Conservation (phyloP, 1,140 invertebrate genomes). For the Pollicipes pollicipes region DNA sequence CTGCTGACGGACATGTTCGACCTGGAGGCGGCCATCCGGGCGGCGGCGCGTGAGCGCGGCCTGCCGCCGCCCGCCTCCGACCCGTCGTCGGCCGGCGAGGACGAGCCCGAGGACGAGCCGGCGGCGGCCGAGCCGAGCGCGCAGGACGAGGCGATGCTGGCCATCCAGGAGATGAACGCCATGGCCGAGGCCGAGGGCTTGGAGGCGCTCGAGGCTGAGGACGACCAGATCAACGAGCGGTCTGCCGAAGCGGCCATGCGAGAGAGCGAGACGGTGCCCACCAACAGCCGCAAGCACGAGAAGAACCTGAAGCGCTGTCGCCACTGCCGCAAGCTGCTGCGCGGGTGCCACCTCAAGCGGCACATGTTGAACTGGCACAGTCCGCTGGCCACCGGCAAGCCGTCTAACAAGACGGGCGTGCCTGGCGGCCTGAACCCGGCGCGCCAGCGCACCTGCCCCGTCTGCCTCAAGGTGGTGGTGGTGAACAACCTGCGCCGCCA, state of each 20-base stretch:
- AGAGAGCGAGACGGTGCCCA: not conserved
- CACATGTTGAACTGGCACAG: not conserved
- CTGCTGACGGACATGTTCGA: not conserved
- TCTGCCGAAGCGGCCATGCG: not conserved
- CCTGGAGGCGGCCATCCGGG: not conserved
- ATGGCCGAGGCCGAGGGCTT: constrained; percentile 3
- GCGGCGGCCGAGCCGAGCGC: no score
- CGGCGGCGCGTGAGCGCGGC: not conserved
- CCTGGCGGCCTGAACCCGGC: constrained; percentile 3
- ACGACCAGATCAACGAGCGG: not conserved
- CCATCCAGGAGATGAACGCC: constrained; percentile 1
- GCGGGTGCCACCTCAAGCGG: not conserved
- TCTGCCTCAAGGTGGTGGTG: not conserved
- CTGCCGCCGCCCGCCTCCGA: not conserved
- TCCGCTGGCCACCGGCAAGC: not conserved
- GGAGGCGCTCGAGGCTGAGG: not conserved
- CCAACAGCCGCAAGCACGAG: not conserved
- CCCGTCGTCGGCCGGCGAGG: not conserved
- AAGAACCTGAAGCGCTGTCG: constrained; percentile 2
- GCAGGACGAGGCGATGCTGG: not conserved
- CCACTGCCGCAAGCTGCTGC: constrained; percentile 3
- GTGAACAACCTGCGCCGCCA: constrained; percentile 4
- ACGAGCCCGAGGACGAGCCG: not conserved
- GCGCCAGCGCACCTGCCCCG: not conserved
- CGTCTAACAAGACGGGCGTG: constrained; percentile 3